These are phyloP conservation scores for Cebidichthys violaceus DNA, from an alignment of 2,113 vertebrate species.

Conservation along the genomic window DNA sequence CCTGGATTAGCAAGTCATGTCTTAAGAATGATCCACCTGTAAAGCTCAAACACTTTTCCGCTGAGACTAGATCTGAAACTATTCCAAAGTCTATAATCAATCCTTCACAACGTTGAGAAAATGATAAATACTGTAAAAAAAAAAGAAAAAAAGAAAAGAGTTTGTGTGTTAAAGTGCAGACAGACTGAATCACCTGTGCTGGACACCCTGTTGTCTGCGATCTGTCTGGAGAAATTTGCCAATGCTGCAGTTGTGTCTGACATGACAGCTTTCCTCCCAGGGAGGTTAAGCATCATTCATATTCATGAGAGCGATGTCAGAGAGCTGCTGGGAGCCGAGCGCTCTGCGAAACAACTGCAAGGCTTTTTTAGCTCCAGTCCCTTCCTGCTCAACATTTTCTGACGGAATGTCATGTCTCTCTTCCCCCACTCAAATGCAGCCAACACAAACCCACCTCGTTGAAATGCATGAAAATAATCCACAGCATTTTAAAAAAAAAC, in stretches of 20 bases:
- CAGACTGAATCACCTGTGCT: slow-evolving; percentile 47
- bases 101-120: neutral
- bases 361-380: slow-evolving; percentile 32
- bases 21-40: neutral
- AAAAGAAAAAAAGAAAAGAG: too few species aligned
- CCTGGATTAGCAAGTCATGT: neutral
- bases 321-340: slow-evolving; percentile 54
- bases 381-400: slow-evolving; percentile 40
- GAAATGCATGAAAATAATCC: slow-evolving; percentile 48
- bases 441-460: slow-evolving; percentile 1
- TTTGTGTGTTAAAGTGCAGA: slow-evolving; percentile 13
- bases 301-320: slow-evolving; percentile 66
- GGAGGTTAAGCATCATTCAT: slow-evolving; percentile 72
- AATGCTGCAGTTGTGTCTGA: slow-evolving; percentile 68
- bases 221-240: slow-evolving; percentile 61
- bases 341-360: slow-evolving; percentile 49
- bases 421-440: slow-evolving; percentile 8
- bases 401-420: slow-evolving; percentile 44
- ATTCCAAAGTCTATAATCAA: neutral
- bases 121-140: neutral
- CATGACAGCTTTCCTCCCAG: slow-evolving; percentile 64
- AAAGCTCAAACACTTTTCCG: slow-evolving; percentile 1
- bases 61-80: neutral
- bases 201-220: slow-evolving; percentile 49
- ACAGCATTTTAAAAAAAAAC: slow-evolving; percentile 35